Evolutionary conservation across 2,797 vertebrate species (phyloP).

Genomic region (Pantherophis alleghaniensis): DNA sequence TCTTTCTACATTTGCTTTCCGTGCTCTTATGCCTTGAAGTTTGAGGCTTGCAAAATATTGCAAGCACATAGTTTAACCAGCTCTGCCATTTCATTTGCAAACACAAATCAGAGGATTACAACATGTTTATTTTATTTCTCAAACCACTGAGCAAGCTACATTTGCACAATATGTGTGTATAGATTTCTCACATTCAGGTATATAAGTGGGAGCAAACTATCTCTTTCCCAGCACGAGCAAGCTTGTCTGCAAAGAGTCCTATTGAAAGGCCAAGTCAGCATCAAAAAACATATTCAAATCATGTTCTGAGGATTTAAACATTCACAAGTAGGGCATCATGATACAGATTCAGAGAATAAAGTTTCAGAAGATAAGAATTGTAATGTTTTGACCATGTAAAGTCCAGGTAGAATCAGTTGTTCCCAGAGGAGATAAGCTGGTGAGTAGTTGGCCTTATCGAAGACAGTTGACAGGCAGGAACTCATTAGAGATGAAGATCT

Average conservation of each 20-base stretch:
- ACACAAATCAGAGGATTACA: background rate
- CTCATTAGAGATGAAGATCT: background rate
- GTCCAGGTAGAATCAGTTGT: background rate
- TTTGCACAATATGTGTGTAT: background rate
- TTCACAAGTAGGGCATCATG: background rate
- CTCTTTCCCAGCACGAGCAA: background rate
- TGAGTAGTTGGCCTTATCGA: background rate
- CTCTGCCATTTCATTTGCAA: background rate
- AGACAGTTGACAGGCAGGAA: background rate
- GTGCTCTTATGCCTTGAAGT: background rate
- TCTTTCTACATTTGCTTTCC: background rate
- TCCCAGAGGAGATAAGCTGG: background rate
- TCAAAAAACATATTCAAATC: background rate
- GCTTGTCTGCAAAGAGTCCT: background rate
- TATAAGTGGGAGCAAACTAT: background rate
- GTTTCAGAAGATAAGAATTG: background rate
- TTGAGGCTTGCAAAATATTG: background rate
- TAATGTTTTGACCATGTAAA: background rate
- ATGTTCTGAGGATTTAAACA: background rate
- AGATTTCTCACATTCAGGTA: background rate
- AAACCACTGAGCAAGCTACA: background rate
- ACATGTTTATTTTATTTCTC: background rate
- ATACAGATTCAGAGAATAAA: background rate
- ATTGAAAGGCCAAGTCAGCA: background rate
- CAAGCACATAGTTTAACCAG: background rate